These are phyloP conservation scores for Pissodes strobi DNA, from an alignment of 1,140 invertebrate species.

Conservation along the genomic window DNA sequence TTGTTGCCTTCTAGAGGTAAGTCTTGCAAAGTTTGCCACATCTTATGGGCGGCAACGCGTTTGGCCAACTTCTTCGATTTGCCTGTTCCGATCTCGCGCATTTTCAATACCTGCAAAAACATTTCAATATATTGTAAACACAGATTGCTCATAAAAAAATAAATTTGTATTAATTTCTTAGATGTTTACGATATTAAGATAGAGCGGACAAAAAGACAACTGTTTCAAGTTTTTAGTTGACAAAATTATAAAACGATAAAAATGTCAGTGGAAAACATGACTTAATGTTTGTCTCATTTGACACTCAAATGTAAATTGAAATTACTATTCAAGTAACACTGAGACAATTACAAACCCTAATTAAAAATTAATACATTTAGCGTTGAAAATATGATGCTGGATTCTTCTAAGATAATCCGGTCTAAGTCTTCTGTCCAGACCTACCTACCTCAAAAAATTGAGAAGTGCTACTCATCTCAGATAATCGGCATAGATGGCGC, in stretches of 20 bases:
- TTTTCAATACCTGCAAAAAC: slow-evolving; percentile 81
- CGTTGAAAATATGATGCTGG: no score
- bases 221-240: slow-evolving; percentile 19
- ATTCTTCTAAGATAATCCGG: no score
- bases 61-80: slow-evolving; percentile 97
- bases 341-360: slow-evolving; percentile 13
- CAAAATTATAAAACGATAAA: slow-evolving; percentile 3
- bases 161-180: no score
- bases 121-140: no score
- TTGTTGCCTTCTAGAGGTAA: slow-evolving; percentile 69
- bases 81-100: slow-evolving; percentile 80
- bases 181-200: no score
- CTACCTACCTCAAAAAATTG: no score
- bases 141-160: background rate
- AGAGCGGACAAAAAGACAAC: background rate
- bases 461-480: no score
- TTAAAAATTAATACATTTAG: background rate
- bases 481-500: no score
- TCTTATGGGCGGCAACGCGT: slow-evolving; percentile 88
- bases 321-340: slow-evolving; percentile 24
- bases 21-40: slow-evolving; percentile 84
- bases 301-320: slow-evolving; percentile 22
- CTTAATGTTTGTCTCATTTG: slow-evolving; percentile 18
- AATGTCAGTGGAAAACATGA: slow-evolving; percentile 20
- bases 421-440: no score